Conservation (phyloP, 1,140 invertebrate genomes). For the Amyelois transitella region DNA sequence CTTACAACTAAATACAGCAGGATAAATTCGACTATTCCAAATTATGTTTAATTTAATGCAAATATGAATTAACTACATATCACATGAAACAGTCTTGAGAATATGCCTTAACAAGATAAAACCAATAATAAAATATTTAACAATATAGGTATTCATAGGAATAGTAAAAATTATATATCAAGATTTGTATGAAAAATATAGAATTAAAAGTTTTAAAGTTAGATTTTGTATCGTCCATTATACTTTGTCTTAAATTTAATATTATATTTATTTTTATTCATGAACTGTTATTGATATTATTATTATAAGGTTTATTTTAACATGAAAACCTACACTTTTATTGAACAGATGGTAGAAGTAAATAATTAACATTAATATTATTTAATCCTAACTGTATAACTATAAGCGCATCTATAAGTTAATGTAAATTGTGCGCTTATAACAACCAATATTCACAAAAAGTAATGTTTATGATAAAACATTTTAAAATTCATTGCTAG, state of each 20-base stretch:
- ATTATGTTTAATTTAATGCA: too few relatives aligned
- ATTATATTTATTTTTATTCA: too few relatives aligned
- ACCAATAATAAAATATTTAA: slow-evolving; percentile 11
- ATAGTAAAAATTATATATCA: not conserved
- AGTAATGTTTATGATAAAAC: not conserved
- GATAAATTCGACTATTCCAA: slow-evolving; percentile 6
- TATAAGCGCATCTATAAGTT: not conserved
- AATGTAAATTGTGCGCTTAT: not conserved
- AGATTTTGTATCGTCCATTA: too few relatives aligned
- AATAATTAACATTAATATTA: too few relatives aligned
- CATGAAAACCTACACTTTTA: too few relatives aligned
- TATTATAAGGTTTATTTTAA: too few relatives aligned
- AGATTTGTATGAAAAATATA: not conserved
- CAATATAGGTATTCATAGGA: not conserved
- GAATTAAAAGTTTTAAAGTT: not conserved
- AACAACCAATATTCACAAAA: not conserved
- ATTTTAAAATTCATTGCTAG: too few relatives aligned
- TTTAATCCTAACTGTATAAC: too few relatives aligned
- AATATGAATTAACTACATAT: slow-evolving; percentile 22
- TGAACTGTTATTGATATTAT: too few relatives aligned
- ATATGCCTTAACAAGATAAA: slow-evolving; percentile 19
- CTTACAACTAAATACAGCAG: not conserved
- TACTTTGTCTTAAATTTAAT: too few relatives aligned
- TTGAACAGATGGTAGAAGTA: too few relatives aligned
- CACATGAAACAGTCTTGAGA: slow-evolving; percentile 32